phyloP scores from a whole-genome alignment of 1,140 invertebrate genomes.

The Pseudomyrmex gracilis region DNA sequence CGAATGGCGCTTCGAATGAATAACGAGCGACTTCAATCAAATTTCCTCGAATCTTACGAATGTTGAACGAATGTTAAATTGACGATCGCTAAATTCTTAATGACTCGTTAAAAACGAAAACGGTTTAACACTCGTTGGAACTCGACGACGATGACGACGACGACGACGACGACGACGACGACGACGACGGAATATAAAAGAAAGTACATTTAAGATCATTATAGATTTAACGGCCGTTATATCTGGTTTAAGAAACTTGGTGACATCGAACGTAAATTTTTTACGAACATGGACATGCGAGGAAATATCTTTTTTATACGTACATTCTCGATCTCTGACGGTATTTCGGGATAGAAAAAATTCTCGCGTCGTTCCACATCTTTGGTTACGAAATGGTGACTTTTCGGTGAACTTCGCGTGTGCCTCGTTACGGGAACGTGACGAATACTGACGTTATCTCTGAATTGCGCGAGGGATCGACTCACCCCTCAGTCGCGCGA shows the following conservation, averaged over 20 bases:
- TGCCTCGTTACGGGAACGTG: constrained; percentile 40
- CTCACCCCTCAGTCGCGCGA: constrained; percentile 46
- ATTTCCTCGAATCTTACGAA: background rate
- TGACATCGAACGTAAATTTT: constrained; percentile 52
- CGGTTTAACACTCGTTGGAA: constrained; percentile 13
- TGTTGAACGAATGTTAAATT: constrained; percentile 37
- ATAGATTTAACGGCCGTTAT: constrained; percentile 23
- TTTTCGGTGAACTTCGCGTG: constrained; percentile 35
- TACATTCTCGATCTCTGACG: too few relatives aligned
- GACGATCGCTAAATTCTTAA: constrained; percentile 28
- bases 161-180: background rate
- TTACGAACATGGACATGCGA: constrained; percentile 23
- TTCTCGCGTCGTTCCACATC: constrained; percentile 1
- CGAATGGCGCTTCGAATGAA: background rate
- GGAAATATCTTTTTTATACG: background rate
- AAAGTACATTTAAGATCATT: constrained; percentile 30
- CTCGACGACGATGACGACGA: background rate
- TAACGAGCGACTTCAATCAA: constrained; percentile 15
- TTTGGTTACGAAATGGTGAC: constrained; percentile 11
- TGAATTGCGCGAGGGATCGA: constrained; percentile 11
- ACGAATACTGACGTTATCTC: constrained; percentile 36
- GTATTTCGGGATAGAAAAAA: constrained; percentile 26
- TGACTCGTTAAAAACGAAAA: constrained; percentile 38
- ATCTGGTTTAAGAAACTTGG: constrained; percentile 42
- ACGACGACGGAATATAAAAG: constrained; percentile 24